phyloP scores from a whole-genome alignment of 2,888 invertebrate species.

The Nephrotoma appendiculata region DNA sequence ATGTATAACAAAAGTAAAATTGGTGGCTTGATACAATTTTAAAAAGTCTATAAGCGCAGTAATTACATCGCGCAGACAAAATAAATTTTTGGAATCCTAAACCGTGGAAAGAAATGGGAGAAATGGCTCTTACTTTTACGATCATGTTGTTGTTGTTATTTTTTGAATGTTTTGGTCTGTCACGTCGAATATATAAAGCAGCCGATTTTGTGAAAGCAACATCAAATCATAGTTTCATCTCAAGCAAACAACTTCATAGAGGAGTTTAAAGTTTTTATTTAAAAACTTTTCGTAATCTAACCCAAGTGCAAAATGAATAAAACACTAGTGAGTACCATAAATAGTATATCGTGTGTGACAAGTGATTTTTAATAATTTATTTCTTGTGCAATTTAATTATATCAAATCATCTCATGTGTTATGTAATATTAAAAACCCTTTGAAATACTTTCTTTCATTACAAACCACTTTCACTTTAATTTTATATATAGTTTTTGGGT shows the following conservation, averaged over 20 bases:
- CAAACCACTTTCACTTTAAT: neutral
- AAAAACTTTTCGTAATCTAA: neutral
- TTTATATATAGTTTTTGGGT: neutral
- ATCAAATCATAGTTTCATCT: neutral
- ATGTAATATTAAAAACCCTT: neutral
- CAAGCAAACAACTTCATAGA: neutral
- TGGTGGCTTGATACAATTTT: neutral
- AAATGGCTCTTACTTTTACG: neutral
- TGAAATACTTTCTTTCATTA: neutral
- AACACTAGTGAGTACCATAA: neutral
- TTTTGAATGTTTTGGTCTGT: neutral
- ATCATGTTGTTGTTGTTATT: neutral
- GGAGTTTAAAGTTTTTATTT: neutral
- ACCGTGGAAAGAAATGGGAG: neutral
- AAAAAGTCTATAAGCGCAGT: neutral
- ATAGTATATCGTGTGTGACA: neutral
- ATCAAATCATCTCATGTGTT: neutral
- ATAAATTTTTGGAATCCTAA: constrained; percentile 1
- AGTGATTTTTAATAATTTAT: neutral
- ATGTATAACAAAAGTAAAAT: neutral
- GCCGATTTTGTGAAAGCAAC: neutral
- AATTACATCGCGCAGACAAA: neutral
- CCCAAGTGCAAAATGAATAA: neutral
- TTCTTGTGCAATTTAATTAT: neutral
- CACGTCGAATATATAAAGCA: neutral